Evolutionary conservation across 2,888 invertebrate genomes (phyloP), one percentile per base, ranked within the genome.

Genomic region (Galerucella pusilla): DNA sequence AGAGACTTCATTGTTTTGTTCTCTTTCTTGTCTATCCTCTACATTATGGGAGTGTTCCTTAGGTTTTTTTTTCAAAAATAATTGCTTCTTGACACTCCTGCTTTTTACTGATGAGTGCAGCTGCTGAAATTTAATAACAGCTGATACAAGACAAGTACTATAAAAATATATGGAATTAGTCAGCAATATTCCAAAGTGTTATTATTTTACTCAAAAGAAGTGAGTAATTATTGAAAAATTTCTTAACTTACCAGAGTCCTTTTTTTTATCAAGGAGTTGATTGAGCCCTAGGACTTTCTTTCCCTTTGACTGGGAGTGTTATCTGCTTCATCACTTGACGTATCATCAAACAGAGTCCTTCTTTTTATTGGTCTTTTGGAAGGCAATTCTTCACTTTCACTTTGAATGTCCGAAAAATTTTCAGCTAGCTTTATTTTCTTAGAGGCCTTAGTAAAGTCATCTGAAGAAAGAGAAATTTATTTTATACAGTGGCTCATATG

Each of bases 361-460:
- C 35, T 68, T 68, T 68, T 54, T 57, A 68, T 54, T 68, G 68
- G 68, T 9, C 68, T 57, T 68, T 46, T 68, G 46, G 68, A 25
- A 68, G 59, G 68, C 68, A 69, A 16, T 69, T 69, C 60, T n/a
- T 69, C 68, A 69, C 6, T 69, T 60, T 59, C 68, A 68, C 68
- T 54, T 59, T 57, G 68, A 42, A 68, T 59, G 42, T 68, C 59
- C n/a, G 68, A 59, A 68, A 59, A 60, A 60, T 69, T 69, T 69
- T 69, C 68, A 60, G 68, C 68, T 60, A 16, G 2, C 46, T 69
- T 60, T 57, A 69, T 35, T 69, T 69, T 59, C 12, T 42, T 69
- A 20, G 60, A 59, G 46, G 68, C 60, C 60, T 59, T 59, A 45
- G 45, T 60, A 45, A 59, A 69, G 68, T 69, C 60, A 28, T 69